Conservation (phyloP, 1,140 invertebrate genomes). For the Sitodiplosis mosellana region DNA sequence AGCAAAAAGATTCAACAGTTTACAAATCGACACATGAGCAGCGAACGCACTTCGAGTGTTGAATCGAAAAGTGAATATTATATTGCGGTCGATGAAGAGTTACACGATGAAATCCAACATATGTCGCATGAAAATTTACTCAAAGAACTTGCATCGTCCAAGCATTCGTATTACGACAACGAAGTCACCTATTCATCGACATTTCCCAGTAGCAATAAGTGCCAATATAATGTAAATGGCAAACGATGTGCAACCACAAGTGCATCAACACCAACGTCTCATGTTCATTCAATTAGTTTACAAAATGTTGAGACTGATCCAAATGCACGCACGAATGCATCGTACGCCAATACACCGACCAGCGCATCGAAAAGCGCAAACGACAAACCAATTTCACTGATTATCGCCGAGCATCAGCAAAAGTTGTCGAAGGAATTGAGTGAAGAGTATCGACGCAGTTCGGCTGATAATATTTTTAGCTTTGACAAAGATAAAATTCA, state of each 20-base stretch:
- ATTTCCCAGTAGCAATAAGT: constrained; percentile 34
- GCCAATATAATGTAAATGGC: constrained; percentile 15
- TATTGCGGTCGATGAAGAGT: constrained; percentile 23
- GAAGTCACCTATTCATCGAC: constrained; percentile 40
- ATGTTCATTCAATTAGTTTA: constrained; percentile 41
- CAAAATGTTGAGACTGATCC: constrained; percentile 46
- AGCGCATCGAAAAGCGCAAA: constrained; percentile 22
- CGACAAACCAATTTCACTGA: constrained; percentile 6
- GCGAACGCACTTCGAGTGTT: constrained; percentile 39
- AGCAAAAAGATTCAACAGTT: constrained; percentile 21
- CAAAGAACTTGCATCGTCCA: constrained; percentile 31
- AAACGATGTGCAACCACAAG: too few relatives aligned
- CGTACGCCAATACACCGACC: not conserved
- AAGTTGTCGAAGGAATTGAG: constrained; percentile 4
- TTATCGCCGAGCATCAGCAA: not conserved
- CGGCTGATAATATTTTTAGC: constrained; percentile 41
- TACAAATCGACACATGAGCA: constrained; percentile 18
- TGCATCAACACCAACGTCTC: constrained; percentile 18
- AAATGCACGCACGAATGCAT: constrained; percentile 26
- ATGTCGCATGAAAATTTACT: constrained; percentile 34
- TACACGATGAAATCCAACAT: too few relatives aligned
- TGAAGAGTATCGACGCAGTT: constrained; percentile 25
- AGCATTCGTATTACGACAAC: constrained; percentile 40
- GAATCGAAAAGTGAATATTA: constrained; percentile 44
- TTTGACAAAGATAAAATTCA: constrained; percentile 50